Conservation (phyloP, 2,113 vertebrate species). For the Microtus pennsylvanicus region DNA sequence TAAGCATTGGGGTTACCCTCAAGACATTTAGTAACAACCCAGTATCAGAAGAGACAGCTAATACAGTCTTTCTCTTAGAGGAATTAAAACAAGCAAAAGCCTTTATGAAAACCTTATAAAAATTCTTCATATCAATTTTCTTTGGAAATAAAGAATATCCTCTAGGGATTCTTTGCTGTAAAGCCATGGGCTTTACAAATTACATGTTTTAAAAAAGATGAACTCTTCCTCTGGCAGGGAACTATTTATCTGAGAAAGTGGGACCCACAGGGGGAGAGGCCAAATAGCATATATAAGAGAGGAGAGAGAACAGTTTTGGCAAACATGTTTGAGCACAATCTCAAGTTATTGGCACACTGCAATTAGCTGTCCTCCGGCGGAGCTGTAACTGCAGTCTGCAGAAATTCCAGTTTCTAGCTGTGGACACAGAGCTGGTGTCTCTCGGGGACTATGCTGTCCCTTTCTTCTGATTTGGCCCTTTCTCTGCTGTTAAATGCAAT, state of each 20-base stretch:
- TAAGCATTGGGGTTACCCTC: slow-evolving; percentile 21
- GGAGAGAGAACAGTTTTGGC: slow-evolving; percentile 22
- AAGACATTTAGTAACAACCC: slow-evolving; percentile 25
- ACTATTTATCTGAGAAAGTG: slow-evolving; percentile 7
- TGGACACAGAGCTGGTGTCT: background rate
- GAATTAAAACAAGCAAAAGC: slow-evolving; percentile 6
- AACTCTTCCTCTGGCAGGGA: background rate
- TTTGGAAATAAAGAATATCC: background rate
- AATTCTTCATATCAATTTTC: background rate
- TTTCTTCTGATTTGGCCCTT: background rate
- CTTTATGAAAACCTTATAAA: slow-evolving; percentile 10
- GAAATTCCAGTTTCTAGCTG: background rate
- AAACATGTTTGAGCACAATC: background rate
- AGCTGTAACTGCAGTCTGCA: background rate
- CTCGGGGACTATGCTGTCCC: background rate
- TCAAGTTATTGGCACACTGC: background rate
- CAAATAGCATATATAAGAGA: background rate
- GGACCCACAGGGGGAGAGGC: background rate
- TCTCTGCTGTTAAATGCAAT: background rate
- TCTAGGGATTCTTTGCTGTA: background rate
- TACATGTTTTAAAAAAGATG: background rate
- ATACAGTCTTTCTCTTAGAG: background rate
- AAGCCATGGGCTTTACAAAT: slow-evolving; percentile 20
- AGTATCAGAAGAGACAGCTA: background rate
- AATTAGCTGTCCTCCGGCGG: background rate